A percentile compares a stretch with the other conserved stretches of the same genome.
These are phyloP conservation scores for Amphiprion ocellaris DNA, from an alignment of 2,113 vertebrate genomes.

Conservation along the genomic window DNA sequence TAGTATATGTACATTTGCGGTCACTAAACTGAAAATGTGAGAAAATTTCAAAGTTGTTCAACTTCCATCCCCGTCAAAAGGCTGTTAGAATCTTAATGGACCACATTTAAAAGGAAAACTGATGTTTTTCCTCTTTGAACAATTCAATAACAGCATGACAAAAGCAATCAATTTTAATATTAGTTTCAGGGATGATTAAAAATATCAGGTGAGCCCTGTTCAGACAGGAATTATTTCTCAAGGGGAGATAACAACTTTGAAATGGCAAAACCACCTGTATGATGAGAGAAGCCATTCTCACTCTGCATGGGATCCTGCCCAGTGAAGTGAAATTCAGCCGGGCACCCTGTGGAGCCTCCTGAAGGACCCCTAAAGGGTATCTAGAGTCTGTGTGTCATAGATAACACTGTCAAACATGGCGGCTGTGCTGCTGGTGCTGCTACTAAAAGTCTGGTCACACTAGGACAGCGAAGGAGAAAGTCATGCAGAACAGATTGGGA, in stretches of 20 bases:
- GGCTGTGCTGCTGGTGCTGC: slow-evolving; percentile 19
- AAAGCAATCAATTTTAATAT: background rate
- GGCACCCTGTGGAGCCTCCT: slow-evolving; percentile 27
- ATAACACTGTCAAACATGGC: slow-evolving; percentile 33
- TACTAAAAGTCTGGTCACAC: slow-evolving; percentile 31
- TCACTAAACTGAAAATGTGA: no score
- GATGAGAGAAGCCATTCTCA: background rate
- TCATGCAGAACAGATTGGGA: slow-evolving; percentile 24
- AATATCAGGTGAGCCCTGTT: background rate
- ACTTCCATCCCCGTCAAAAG: no score
- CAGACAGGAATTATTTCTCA: background rate
- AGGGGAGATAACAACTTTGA: background rate
- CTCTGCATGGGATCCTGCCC: background rate
- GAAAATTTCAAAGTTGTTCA: no score
- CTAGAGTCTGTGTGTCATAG: slow-evolving; percentile 27
- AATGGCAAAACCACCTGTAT: background rate
- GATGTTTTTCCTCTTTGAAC: background rate
- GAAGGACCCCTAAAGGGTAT: slow-evolving; percentile 48
- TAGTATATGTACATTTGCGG: no score
- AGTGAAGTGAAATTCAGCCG: background rate
- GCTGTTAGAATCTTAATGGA: no score
- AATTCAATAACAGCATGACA: background rate
- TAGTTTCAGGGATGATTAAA: background rate
- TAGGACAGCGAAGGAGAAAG: slow-evolving; percentile 44
- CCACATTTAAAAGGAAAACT: no score